These are phyloP conservation scores for Narcine bancroftii DNA, from an alignment of 2,113 vertebrate genomes.

Conservation along the genomic window DNA sequence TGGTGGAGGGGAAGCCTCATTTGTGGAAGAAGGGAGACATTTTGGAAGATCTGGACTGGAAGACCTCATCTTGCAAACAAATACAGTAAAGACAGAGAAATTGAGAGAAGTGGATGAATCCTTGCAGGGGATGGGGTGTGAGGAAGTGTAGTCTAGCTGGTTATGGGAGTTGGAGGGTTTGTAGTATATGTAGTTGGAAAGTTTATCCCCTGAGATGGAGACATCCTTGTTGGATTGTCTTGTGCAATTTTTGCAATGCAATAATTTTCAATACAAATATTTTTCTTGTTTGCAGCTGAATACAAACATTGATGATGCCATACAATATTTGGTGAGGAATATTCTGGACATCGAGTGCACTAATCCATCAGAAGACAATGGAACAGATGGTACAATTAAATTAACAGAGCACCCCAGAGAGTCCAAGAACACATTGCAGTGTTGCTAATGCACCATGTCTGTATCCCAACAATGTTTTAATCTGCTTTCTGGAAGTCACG, in stretches of 20 bases:
- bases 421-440: constrained; percentile 79
- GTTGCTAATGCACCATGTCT: constrained; percentile 65
- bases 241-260: not conserved
- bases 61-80: no score
- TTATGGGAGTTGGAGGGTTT: no score
- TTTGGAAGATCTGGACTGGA: no score
- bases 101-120: no score
- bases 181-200: no score
- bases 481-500: not conserved
- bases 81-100: no score
- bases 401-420: constrained; percentile 66
- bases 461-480: not conserved
- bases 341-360: constrained; percentile 79
- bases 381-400: constrained; percentile 68
- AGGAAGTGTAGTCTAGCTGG: no score
- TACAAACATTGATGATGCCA: constrained; percentile 89
- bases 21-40: no score
- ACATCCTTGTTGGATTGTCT: no score
- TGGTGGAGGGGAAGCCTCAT: no score
- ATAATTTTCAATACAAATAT: constrained; percentile 4
- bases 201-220: no score
- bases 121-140: no score
- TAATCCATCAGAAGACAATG: constrained; percentile 77
- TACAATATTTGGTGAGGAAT: constrained; percentile 88
- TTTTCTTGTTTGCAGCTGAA: constrained; percentile 72